Evolutionary conservation across 2,113 vertebrate species (phyloP).

Genomic region (Cavia porcellus): DNA sequence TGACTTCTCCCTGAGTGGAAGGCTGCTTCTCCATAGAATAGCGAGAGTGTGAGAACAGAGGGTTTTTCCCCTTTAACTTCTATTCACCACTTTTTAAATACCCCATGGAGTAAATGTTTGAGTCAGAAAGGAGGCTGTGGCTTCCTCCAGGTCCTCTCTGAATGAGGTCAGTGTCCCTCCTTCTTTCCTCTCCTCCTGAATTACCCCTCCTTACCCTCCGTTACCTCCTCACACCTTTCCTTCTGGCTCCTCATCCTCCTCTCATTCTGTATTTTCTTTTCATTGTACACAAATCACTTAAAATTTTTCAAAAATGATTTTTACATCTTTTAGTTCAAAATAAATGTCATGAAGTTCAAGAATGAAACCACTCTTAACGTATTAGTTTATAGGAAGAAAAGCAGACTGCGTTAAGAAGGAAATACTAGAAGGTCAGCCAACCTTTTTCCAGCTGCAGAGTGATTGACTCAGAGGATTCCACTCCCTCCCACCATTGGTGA

Average conservation of each 20-base stretch:
- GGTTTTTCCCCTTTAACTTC: not conserved
- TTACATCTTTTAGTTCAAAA: not conserved
- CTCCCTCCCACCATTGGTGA: not conserved
- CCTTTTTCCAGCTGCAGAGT: not conserved
- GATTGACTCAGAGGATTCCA: not conserved
- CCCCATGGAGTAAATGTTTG: not conserved
- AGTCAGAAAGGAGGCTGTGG: not conserved
- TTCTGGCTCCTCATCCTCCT: not conserved
- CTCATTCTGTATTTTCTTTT: not conserved
- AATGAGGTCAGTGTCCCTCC: not conserved
- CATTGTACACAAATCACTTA: not conserved
- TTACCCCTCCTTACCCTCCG: not conserved
- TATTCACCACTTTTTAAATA: not conserved
- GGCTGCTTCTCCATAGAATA: fast-evolving
- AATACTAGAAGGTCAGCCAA: not conserved
- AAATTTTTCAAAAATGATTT: not conserved
- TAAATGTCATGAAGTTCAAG: not conserved
- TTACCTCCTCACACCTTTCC: not conserved
- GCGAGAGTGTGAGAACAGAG: not conserved
- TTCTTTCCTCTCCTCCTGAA: not conserved
- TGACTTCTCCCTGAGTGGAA: fast-evolving
- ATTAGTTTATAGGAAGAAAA: not conserved
- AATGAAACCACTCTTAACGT: not conserved
- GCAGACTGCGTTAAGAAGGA: not conserved
- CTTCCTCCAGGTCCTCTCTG: not conserved